phyloP scores from a whole-genome alignment of 2,888 invertebrate genomes.

The Morpho deidamia region DNA sequence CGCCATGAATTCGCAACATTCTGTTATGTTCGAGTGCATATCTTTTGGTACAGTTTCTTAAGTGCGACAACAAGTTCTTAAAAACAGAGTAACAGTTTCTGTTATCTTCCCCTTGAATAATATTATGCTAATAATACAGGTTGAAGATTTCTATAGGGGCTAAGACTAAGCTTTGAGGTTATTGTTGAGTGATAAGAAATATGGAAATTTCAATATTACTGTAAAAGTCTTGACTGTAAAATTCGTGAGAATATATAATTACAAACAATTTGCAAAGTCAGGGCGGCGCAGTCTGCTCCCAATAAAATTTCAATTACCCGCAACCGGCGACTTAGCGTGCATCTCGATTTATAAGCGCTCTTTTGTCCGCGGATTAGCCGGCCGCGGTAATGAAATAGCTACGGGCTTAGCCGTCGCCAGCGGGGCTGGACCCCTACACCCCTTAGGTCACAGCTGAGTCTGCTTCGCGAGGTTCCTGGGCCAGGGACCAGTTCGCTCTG shows the following conservation, averaged over 20 bases:
- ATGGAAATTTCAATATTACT: too few species aligned
- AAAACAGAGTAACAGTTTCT: too few species aligned
- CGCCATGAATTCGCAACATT: neutral
- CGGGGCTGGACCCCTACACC: conserved; percentile 38
- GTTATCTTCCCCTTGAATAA: too few species aligned
- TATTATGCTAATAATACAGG: too few species aligned
- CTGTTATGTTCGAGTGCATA: neutral
- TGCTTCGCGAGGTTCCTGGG: neutral
- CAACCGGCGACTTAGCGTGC: conserved; percentile 22
- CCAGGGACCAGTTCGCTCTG: conserved; percentile 17
- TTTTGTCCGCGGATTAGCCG: conserved; percentile 38
- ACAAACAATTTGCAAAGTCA: neutral
- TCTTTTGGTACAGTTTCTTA: too few species aligned
- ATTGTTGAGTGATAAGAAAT: too few species aligned
- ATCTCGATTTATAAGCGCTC: conserved; percentile 32
- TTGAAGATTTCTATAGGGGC: too few species aligned
- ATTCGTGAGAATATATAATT: neutral
- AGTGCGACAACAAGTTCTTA: too few species aligned
- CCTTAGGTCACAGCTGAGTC: neutral
- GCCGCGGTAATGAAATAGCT: conserved; percentile 46
- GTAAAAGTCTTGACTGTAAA: too few species aligned
- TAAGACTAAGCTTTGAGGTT: too few species aligned
- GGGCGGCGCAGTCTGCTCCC: conserved; percentile 12
- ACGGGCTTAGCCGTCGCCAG: conserved; percentile 44
- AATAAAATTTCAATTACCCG: conserved; percentile 35